These are phyloP conservation scores for Leptopilina syphax DNA, from an alignment of 2,888 invertebrate genomes.

Conservation along the genomic window DNA sequence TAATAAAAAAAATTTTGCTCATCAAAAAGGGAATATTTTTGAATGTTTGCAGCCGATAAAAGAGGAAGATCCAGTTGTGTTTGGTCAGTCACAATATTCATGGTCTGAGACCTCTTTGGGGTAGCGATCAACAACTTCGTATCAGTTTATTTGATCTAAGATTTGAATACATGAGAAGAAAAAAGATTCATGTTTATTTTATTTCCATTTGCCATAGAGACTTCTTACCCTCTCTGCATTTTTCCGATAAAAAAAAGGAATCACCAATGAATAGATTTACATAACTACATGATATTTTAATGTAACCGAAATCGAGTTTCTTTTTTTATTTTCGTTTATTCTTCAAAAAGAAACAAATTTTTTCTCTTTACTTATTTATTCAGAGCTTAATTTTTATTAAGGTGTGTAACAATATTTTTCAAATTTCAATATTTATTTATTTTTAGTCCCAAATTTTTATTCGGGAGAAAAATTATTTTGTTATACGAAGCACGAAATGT, in stretches of 20 bases:
- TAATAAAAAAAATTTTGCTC: no score
- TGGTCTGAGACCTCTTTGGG: constrained; percentile 74
- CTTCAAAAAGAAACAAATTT: no score
- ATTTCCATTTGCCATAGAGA: constrained; percentile 58
- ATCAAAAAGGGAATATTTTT: constrained; percentile 44
- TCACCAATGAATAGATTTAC: constrained; percentile 63
- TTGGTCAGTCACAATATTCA: constrained; percentile 76
- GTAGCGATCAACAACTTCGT: constrained; percentile 66
- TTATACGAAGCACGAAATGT: no score
- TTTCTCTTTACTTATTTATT: no score
- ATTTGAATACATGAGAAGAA: constrained; percentile 74
- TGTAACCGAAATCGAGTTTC: background rate
- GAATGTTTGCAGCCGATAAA: constrained; percentile 22
- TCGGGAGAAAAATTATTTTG: no score
- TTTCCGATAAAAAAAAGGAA: constrained; percentile 52
- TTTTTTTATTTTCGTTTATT: background rate
- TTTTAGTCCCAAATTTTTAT: no score
- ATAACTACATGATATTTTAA: constrained; percentile 47
- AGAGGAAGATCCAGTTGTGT: constrained; percentile 44
- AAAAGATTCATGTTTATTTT: constrained; percentile 73
- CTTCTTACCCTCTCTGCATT: constrained; percentile 48
- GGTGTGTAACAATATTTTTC: no score
- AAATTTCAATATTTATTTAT: no score
- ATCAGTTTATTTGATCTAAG: constrained; percentile 72
- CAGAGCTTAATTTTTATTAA: no score